These are phyloP conservation scores for Bibio marci DNA, from an alignment of 2,888 invertebrate genomes.

Conservation along the genomic window DNA sequence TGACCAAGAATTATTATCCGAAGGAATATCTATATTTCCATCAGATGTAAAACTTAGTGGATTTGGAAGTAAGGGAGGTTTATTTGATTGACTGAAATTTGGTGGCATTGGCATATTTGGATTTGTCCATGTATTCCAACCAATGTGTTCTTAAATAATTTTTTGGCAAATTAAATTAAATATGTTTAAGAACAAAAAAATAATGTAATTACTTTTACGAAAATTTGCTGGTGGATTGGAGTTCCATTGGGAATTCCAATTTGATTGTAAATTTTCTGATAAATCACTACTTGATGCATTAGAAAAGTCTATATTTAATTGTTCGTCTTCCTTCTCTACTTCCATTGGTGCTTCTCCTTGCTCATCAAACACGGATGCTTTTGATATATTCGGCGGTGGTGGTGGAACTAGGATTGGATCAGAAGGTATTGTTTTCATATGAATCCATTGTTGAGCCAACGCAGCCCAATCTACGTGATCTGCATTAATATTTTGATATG, in stretches of 20 bases:
- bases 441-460: conserved; percentile 94
- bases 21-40: neutral
- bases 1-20: neutral
- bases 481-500: conserved; percentile 65
- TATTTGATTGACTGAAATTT: too few species aligned
- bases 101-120: conserved; percentile 6
- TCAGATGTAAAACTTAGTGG: too few species aligned
- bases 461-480: conserved; percentile 93
- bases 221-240: conserved; percentile 2
- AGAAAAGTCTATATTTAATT: neutral
- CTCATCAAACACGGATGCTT: conserved; percentile 33
- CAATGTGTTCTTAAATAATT: neutral
- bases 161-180: too few species aligned
- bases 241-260: conserved; percentile 4
- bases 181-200: too few species aligned
- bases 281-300: neutral
- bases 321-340: conserved; percentile 51
- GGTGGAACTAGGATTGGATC: conserved; percentile 42
- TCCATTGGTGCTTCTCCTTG: conserved; percentile 82
- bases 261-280: neutral
- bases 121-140: conserved; percentile 9
- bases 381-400: conserved; percentile 31
- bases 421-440: conserved; percentile 54
- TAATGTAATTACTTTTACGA: conserved; percentile 4
- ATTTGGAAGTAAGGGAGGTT: conserved; percentile 1